Base-by-base conservation (phyloP, 1,140 invertebrate species). In the Drosophila bipectinata region DNA sequence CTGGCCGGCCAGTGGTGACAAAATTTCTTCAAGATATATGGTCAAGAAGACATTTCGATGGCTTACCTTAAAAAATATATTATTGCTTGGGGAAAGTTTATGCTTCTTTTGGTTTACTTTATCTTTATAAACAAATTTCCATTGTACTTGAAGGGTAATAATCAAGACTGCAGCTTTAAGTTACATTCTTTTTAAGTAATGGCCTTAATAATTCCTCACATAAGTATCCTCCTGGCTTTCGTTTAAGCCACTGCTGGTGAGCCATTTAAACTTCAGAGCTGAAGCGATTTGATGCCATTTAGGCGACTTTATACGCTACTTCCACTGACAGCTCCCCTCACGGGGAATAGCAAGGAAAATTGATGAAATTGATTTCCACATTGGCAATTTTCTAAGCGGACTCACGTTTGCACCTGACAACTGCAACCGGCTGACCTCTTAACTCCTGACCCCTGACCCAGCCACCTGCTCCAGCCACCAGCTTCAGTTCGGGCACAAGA, bases 321-420 rank as follows among this genome's bases (percentile, higher is more conserved):
- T 28, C 30, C 49, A 30, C 28, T 44, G 44, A 58, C 45, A 21
- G 45, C 6, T 59, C 9, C 47, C 18, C 45, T 30, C 6, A 5
- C 21, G 3, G 30, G 24, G 61, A 48, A 30, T 28, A 47, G 59
- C 44, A 26, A 7, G 52, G 59, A 78, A 82, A 85, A 81, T 82
- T 87, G 78, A 78, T 82, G 68, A 84, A 84, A 84, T 84, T 85
- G 81, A 84, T 84, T 84, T 84, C 51, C 63, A 80, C 81, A 85
- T 87, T 84, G 78, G 74, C 79, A 87, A 87, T 85, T 87, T 85
- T 78, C 63, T 78, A 68, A 77, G 47, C 62, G 72, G 61, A 39
- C 66, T 67, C 60, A 81, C 64, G 47, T 71, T 74, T 76, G 57
- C 68, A 82, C 52, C 73, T 82, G 79, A 77, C 79, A 78, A 63